Conservation (phyloP, 2,888 invertebrate species). For the Agrypnus murinus region DNA sequence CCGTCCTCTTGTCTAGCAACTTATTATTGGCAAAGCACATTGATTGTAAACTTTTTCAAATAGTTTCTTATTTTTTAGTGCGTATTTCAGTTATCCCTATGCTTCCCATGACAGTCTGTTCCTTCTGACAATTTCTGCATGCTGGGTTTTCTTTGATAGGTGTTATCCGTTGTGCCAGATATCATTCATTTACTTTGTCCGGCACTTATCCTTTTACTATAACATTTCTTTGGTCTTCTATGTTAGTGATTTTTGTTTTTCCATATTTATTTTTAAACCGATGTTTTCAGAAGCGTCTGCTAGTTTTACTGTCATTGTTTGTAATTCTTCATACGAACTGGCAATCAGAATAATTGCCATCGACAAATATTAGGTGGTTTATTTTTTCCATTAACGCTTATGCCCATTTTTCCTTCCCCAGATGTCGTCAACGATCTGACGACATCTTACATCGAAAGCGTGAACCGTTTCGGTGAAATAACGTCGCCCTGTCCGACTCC, state of each 20-base stretch:
- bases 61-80: not conserved
- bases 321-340: not conserved
- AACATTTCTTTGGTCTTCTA: not conserved
- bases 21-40: constrained; percentile 19
- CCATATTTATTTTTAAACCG: not conserved
- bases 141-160: constrained; percentile 12
- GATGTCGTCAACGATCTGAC: not conserved
- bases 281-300: not conserved
- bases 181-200: not conserved
- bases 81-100: constrained; percentile 6
- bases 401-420: not conserved
- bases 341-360: not conserved
- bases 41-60: not conserved
- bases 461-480: constrained; percentile 2
- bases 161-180: constrained; percentile 1
- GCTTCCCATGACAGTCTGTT: constrained; percentile 5
- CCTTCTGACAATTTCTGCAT: constrained; percentile 7
- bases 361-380: not conserved
- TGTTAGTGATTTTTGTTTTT: constrained; percentile 2
- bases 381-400: not conserved
- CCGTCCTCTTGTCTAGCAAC: constrained; percentile 12
- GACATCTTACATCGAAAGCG: not conserved
- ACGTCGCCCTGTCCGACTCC: too few species aligned
- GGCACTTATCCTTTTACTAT: not conserved
- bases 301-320: not conserved